Evolutionary conservation across 2,888 invertebrate species (phyloP).

Genomic region (Eupeodes luniger): DNA sequence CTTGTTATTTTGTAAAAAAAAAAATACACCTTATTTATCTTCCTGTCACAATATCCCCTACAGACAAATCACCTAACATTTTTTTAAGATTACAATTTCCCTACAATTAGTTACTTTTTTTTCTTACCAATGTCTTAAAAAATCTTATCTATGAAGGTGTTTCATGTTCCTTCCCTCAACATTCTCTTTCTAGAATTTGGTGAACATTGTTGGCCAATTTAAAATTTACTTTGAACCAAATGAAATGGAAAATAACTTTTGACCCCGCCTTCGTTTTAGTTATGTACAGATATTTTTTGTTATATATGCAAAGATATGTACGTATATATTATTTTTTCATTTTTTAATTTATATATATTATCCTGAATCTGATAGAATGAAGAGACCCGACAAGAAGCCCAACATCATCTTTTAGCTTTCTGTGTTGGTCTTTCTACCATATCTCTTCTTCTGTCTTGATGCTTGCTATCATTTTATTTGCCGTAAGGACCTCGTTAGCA

Average conservation of each 20-base stretch:
- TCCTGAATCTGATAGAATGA: constrained; percentile 38
- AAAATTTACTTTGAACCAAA: constrained; percentile 60
- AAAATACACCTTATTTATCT: constrained; percentile 2
- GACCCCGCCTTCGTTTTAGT: constrained; percentile 14
- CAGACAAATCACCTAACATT: constrained; percentile 63
- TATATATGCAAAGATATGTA: neutral
- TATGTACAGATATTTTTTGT: neutral
- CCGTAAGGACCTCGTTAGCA: constrained; percentile 72
- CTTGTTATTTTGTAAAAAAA: neutral
- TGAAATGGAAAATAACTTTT: constrained; percentile 68
- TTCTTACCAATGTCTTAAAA: constrained; percentile 23
- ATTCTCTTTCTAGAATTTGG: neutral
- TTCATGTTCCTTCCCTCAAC: no score
- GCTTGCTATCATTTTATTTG: constrained; percentile 71
- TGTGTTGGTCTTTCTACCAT: neutral
- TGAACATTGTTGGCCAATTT: constrained; percentile 58
- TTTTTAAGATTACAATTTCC: constrained; percentile 54
- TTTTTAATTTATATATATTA: neutral
- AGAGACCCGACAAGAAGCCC: constrained; percentile 27
- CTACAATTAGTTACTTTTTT: constrained; percentile 58
- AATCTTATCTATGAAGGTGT: no score
- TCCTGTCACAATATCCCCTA: constrained; percentile 18
- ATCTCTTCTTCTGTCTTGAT: neutral
- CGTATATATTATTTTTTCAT: neutral
- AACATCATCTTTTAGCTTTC: neutral